Evolutionary conservation across 2,113 vertebrate species (phyloP).

Genomic region (Emydocephalus ijimae): DNA sequence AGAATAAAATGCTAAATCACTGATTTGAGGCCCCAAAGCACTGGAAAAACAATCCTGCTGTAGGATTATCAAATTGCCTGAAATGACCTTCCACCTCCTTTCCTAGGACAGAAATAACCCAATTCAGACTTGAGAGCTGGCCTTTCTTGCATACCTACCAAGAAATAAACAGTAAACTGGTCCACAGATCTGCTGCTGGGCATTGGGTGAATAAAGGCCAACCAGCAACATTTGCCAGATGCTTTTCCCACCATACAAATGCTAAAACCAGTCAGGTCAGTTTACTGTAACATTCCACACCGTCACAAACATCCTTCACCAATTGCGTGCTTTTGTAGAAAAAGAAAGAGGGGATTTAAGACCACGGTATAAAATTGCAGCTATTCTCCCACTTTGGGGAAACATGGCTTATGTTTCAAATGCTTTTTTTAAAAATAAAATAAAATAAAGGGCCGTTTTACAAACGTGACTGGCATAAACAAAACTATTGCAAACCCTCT

Average conservation of each 20-base stretch:
- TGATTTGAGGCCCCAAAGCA: background rate
- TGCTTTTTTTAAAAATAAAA: background rate
- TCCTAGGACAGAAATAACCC: background rate
- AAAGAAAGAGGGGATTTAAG: background rate
- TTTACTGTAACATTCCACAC: background rate
- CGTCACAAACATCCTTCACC: fast-evolving
- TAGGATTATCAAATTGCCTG: background rate
- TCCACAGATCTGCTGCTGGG: background rate
- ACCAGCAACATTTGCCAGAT: background rate
- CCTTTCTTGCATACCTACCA: too few relatives aligned
- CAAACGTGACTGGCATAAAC: fast-evolving
- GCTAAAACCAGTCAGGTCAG: background rate
- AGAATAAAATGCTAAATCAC: background rate
- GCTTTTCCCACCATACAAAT: background rate
- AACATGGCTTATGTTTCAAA: background rate
- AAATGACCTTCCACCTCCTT: background rate
- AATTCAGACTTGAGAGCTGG: background rate
- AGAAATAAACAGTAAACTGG: too few relatives aligned
- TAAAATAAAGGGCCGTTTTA: background rate
- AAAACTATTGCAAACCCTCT: background rate
- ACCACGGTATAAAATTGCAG: background rate
- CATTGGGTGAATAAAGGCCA: constrained; percentile 6
- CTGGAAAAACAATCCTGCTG: too few relatives aligned
- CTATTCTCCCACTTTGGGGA: background rate
- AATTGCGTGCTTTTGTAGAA: background rate